Conservation (phyloP, 2,797 vertebrate genomes). For the Balearica regulorum region DNA sequence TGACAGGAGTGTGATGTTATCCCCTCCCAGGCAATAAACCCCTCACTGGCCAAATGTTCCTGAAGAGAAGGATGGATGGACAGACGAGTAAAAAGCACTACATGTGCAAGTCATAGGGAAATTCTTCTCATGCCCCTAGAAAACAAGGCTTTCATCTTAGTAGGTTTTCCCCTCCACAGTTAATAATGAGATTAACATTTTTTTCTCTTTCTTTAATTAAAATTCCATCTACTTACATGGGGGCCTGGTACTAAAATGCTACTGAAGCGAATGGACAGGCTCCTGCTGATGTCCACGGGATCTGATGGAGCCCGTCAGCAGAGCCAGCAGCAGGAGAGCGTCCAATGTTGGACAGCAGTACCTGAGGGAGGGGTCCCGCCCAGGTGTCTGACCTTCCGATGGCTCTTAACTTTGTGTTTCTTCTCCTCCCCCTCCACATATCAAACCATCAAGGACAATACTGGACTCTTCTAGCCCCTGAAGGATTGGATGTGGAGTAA, state of each 20-base stretch:
- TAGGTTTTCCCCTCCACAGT: background rate
- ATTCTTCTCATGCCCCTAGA: background rate
- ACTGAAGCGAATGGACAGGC: background rate
- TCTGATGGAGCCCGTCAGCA: background rate
- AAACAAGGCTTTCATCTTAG: slow-evolving; percentile 27
- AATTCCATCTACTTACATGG: background rate
- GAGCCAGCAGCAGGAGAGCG: background rate
- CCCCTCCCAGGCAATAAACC: background rate
- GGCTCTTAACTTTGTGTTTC: background rate
- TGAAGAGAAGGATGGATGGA: background rate
- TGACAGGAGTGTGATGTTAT: background rate
- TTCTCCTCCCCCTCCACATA: background rate
- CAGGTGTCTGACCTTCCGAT: background rate
- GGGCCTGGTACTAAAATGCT: background rate
- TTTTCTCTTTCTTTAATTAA: slow-evolving; percentile 13
- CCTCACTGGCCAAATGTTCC: background rate
- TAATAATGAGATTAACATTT: slow-evolving; percentile 30
- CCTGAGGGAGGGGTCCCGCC: background rate
- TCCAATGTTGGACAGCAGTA: accelerated
- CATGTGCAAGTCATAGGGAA: background rate
- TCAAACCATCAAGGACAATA: background rate
- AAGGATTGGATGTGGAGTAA: background rate
- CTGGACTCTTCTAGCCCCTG: background rate
- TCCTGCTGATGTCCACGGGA: background rate
- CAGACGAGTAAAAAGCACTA: background rate